Percentiles rank a stretch among this genome's conserved stretches.
Conservation (phyloP, 2,888 invertebrate genomes). For the Plebejus anna region DNA sequence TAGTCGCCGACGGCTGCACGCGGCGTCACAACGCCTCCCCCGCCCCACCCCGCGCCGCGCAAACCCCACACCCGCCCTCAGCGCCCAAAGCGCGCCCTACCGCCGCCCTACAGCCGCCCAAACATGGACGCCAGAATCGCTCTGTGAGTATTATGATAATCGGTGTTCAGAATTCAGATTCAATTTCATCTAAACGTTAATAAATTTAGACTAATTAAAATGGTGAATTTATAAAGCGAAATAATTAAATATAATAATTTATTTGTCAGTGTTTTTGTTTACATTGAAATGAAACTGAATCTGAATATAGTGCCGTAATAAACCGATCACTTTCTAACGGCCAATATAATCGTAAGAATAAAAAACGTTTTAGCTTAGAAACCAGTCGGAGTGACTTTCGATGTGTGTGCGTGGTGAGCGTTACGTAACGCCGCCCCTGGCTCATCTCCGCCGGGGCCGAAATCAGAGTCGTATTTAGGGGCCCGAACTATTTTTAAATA, state of each 20-base stretch:
- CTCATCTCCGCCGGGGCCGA: not conserved
- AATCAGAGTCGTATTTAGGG: conserved; percentile 72
- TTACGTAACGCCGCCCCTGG: conserved; percentile 43
- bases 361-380: conserved; percentile 44
- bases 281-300: conserved; percentile 10
- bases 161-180: not conserved
- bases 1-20: conserved; percentile 76
- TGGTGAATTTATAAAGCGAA: not conserved
- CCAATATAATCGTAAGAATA: conserved; percentile 51
- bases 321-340: conserved; percentile 62
- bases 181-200: not conserved
- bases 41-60: conserved; percentile 69
- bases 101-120: conserved; percentile 51
- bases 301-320: conserved; percentile 40
- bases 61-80: conserved; percentile 74
- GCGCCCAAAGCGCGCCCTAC: conserved; percentile 61
- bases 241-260: not conserved
- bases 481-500: conserved; percentile 75
- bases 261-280: not conserved
- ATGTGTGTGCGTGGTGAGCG: conserved; percentile 52
- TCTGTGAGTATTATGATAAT: conserved; percentile 58
- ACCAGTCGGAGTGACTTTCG: conserved; percentile 58
- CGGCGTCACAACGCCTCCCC: conserved; percentile 60
- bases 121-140: conserved; percentile 67
- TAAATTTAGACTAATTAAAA: not conserved